A percentile compares a stretch with the other conserved stretches of the same genome.
Conservation (phyloP, 2,797 vertebrate species). For the Xiphophorus birchmanni region DNA sequence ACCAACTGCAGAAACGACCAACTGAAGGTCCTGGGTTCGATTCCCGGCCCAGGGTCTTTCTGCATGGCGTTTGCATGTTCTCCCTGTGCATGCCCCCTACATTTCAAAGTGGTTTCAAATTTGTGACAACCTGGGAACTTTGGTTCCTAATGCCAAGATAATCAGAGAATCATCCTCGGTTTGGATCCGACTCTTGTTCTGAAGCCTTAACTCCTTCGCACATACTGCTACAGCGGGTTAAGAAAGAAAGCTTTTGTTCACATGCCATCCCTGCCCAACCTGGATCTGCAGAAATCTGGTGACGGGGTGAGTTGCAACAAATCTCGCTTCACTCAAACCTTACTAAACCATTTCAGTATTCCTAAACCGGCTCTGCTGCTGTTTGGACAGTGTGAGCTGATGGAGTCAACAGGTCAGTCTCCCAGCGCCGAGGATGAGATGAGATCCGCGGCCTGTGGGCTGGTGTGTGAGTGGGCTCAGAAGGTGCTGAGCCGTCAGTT, state of each 20-base stretch:
- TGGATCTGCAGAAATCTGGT: slow-evolving; percentile 96
- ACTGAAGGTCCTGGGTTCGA: too few species aligned
- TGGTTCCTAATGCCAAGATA: not conserved
- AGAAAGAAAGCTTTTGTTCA: slow-evolving; percentile 99
- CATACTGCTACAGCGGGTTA: slow-evolving; percentile 99
- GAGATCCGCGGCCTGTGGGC: slow-evolving; percentile 92
- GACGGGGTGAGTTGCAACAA: slow-evolving; percentile 87
- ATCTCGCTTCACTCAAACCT: not conserved
- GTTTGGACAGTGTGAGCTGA: slow-evolving; percentile 88
- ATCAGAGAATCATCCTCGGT: not conserved
- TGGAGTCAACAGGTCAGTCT: slow-evolving; percentile 90
- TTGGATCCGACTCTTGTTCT: slow-evolving; percentile 9
- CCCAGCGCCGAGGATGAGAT: slow-evolving; percentile 95
- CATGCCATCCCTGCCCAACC: slow-evolving; percentile 97
- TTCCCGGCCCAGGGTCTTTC: too few species aligned
- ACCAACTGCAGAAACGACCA: too few species aligned
- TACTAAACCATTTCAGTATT: not conserved
- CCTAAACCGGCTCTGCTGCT: slow-evolving; percentile 17
- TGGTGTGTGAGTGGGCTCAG: slow-evolving; percentile 99
- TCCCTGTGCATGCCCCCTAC: not conserved
- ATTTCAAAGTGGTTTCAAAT: not conserved
- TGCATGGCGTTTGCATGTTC: too few species aligned
- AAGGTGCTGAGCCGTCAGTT: slow-evolving; percentile 98
- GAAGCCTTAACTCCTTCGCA: slow-evolving; percentile 88
- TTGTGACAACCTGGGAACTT: not conserved